Evolutionary conservation across 2,797 vertebrate genomes (phyloP), one percentile per base, ranked within the genome.

Genomic region (Leucoraja ocellata): DNA sequence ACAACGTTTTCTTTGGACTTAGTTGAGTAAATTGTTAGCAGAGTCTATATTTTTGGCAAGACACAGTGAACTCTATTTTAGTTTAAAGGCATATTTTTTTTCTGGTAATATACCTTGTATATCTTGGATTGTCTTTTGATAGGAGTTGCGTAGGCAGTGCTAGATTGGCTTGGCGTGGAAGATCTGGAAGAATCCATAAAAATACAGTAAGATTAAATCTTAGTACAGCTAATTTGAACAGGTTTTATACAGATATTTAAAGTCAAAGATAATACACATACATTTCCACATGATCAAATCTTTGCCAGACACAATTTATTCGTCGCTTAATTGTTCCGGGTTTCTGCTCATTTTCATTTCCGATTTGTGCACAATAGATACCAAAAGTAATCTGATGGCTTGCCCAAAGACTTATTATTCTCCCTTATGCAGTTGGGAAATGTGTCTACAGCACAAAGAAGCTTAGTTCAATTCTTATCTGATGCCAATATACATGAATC

Each of bases 121-220:
- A 94, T 93, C 93, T 91, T 94, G 68, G 94, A 95, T 93, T 96
- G 95, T 80, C 97, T 96, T 94, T 96, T 97, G 86, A 95, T 94
- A 0, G 95, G 94, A 25, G 94, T 95, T 0, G 95, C 80, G 94
- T 95, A 97, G 93, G 96, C 93, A 76, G 94, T 96, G 68, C 96
- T 95, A 1, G 95, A 95, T 73, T 96, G 96, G 94, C 96, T 94
- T 94, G 97, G 95, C 28, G 96, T 95, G 94, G 95, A 94, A 0
- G 97, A 95, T 94, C 96, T 96, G 93, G 95, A 94, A 93, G 96
- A 95, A 93, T 94, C 97, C 95, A 98, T 96, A 86, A 97, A 97
- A 95, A 98, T 99, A 96, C 0, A 94, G 94, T 4, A 94, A 28
- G 80, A 10, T 84, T 46, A 77, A 25, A 3, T 65, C 54, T 93